Percentiles rank a stretch among this genome's conserved stretches.
Evolutionary conservation across 2,888 invertebrate genomes (phyloP).

Genomic region (Tachina fera): DNA sequence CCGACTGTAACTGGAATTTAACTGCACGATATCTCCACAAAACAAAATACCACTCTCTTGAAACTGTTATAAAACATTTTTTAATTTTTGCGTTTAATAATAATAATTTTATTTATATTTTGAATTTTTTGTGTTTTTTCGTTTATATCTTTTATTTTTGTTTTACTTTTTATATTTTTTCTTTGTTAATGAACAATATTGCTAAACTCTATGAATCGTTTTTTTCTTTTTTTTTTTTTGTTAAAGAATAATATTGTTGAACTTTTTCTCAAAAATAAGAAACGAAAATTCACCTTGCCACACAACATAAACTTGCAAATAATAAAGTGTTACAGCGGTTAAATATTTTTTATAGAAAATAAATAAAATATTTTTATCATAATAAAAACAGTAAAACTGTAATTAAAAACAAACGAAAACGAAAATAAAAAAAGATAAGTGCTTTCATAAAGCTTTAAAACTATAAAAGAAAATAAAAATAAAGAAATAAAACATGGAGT

Average conservation of each 20-base stretch:
- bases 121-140: too few relatives aligned
- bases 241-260: constrained; percentile 54
- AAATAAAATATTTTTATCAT: constrained; percentile 33
- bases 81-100: too few relatives aligned
- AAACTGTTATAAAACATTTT: too few relatives aligned
- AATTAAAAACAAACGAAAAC: constrained; percentile 12
- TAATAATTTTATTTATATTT: too few relatives aligned
- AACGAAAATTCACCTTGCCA: constrained; percentile 28
- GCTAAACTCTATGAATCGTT: constrained; percentile 43
- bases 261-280: constrained; percentile 16
- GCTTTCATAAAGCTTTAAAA: neutral
- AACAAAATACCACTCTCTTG: too few relatives aligned
- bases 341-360: constrained; percentile 48
- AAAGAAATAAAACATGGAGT: constrained; percentile 72
- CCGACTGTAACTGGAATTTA: too few relatives aligned
- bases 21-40: too few relatives aligned
- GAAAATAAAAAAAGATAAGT: constrained; percentile 8
- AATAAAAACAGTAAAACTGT: constrained; percentile 23
- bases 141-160: too few relatives aligned
- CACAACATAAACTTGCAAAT: constrained; percentile 15
- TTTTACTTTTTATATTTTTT: neutral
- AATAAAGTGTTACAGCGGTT: constrained; percentile 1
- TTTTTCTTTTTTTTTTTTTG: neutral
- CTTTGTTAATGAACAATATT: constrained; percentile 15
- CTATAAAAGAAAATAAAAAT: neutral